Evolutionary conservation across 2,113 vertebrate genomes (phyloP).

Genomic region (Platanista minor): DNA sequence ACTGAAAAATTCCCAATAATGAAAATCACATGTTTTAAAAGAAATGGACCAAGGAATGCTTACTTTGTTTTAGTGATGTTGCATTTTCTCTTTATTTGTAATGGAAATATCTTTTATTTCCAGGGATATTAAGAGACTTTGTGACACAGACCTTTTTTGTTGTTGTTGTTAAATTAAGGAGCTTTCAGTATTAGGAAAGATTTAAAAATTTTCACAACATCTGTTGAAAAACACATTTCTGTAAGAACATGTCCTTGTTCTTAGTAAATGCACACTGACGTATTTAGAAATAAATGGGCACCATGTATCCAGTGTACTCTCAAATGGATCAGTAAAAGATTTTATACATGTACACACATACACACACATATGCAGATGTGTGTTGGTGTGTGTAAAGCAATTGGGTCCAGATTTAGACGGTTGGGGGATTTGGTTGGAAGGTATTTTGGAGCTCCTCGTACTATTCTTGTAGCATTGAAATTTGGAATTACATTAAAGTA

Average conservation of each 20-base stretch:
- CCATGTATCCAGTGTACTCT: not conserved
- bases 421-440: not conserved
- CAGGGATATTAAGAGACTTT: constrained; percentile 34
- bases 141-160: not conserved
- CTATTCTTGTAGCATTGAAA: not conserved
- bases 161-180: not conserved
- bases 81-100: constrained; percentile 48
- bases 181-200: constrained; percentile 1
- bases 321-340: not conserved
- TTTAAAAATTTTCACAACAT: not conserved
- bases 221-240: not conserved
- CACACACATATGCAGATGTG: not conserved
- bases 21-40: constrained; percentile 46
- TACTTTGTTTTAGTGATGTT: constrained; percentile 38
- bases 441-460: not conserved
- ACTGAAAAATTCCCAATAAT: constrained; percentile 32
- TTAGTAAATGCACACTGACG: not conserved
- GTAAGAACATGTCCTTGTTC: not conserved
- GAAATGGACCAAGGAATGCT: not conserved
- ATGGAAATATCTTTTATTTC: constrained; percentile 50
- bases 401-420: not conserved
- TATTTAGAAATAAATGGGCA: not conserved
- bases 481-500: not conserved
- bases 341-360: not conserved
- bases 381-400: not conserved